These are phyloP conservation scores for Pelodytes ibericus DNA, from an alignment of 2,797 vertebrate species.

Conservation along the genomic window DNA sequence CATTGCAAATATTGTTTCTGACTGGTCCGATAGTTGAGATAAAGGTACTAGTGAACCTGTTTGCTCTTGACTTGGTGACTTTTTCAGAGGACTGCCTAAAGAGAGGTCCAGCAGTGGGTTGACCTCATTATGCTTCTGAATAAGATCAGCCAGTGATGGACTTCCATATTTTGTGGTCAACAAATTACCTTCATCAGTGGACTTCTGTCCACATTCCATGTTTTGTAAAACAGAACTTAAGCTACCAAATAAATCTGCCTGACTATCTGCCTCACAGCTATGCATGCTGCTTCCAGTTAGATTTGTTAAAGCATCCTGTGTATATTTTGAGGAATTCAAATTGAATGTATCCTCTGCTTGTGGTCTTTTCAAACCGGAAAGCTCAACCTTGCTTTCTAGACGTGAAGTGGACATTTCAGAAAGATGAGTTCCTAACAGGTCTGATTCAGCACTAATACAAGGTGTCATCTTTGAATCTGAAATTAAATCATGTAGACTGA, in stretches of 20 bases:
- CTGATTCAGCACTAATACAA: conserved; percentile 31
- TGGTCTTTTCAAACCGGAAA: conserved; percentile 66
- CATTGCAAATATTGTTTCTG: conserved; percentile 63
- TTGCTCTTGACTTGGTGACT: conserved; percentile 52
- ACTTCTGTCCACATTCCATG: conserved; percentile 59
- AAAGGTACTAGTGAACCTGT: conserved; percentile 69
- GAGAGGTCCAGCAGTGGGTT: conserved; percentile 66
- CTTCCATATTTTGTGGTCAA: conserved; percentile 67
- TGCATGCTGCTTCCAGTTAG: conserved; percentile 48
- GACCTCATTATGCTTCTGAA: conserved; percentile 80
- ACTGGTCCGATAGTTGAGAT: conserved; percentile 71
- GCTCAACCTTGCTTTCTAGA: conserved; percentile 55
- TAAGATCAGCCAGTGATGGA: conserved; percentile 85
- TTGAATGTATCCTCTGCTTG: conserved; percentile 48
- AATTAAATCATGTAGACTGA: conserved; percentile 72
- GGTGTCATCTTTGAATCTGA: conserved; percentile 65
- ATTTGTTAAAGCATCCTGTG: conserved; percentile 55
- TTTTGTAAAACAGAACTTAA: conserved; percentile 68
- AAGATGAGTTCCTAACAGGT: conserved; percentile 51
- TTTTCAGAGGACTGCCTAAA: conserved; percentile 31
- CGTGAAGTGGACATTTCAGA: conserved; percentile 58
- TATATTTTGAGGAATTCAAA: neutral
- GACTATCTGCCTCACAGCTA: conserved; percentile 64
- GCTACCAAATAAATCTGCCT: conserved; percentile 67
- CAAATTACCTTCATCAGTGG: conserved; percentile 59